Percentiles rank a stretch among this genome's conserved stretches.
These are phyloP conservation scores for Venustaconcha ellipsiformis DNA, from an alignment of 1,140 invertebrate species.

Conservation along the genomic window DNA sequence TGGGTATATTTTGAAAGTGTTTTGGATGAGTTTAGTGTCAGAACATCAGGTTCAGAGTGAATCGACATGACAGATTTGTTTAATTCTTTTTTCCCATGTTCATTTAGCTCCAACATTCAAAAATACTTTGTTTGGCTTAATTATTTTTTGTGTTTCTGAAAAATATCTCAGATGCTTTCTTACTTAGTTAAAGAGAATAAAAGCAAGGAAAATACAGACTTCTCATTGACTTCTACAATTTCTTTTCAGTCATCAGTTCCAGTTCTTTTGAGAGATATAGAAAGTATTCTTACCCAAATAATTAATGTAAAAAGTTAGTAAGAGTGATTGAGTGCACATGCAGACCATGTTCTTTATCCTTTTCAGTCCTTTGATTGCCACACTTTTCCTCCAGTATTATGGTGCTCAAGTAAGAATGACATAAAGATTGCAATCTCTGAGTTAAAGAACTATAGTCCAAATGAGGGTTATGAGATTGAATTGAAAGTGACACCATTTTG, in stretches of 20 bases:
- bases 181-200: too few relatives aligned
- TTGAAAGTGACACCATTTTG: constrained; percentile 41
- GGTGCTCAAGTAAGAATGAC: constrained; percentile 45
- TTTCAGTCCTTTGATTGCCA: constrained; percentile 43
- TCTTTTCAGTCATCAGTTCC: background rate
- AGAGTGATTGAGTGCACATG: background rate
- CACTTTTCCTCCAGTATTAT: constrained; percentile 38
- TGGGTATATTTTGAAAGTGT: too few relatives aligned
- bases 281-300: background rate
- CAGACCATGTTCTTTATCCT: background rate
- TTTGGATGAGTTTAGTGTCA: too few relatives aligned
- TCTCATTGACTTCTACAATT: background rate
- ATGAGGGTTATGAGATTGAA: constrained; percentile 30
- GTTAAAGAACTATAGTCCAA: constrained; percentile 28
- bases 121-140: too few relatives aligned
- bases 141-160: too few relatives aligned
- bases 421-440: constrained; percentile 37
- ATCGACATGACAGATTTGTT: too few relatives aligned
- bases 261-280: background rate
- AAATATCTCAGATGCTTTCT: too few relatives aligned
- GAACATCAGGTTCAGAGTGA: too few relatives aligned
- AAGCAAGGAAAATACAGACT: too few relatives aligned
- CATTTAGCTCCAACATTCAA: too few relatives aligned
- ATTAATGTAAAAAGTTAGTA: background rate
- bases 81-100: too few relatives aligned